Percentiles rank a stretch among this genome's conserved stretches.
Conservation (phyloP, 2,113 vertebrate species). For the Neodon shergylaensis region DNA sequence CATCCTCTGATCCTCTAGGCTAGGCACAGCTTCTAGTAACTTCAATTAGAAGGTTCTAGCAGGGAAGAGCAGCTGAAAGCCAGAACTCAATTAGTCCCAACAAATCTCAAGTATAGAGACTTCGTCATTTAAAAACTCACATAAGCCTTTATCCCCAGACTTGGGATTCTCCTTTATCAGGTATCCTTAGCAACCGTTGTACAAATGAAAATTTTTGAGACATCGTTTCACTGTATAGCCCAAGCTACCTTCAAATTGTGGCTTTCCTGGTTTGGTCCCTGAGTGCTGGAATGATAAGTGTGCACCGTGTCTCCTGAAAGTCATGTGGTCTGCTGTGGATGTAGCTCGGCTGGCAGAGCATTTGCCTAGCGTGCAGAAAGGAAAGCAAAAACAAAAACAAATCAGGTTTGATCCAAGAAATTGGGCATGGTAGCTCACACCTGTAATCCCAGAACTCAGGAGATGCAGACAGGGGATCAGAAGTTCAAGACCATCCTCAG, state of each 20-base stretch:
- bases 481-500: background rate
- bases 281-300: background rate
- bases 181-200: background rate
- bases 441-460: background rate
- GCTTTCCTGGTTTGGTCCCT: background rate
- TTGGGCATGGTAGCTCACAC: background rate
- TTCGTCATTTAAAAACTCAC: background rate
- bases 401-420: background rate
- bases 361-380: background rate
- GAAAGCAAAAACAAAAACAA: background rate
- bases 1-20: too few relatives aligned
- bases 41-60: too few relatives aligned
- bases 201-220: background rate
- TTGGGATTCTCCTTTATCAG: background rate
- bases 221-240: background rate
- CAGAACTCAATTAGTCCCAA: too few relatives aligned
- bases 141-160: background rate
- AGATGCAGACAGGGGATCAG: background rate
- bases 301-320: background rate
- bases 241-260: background rate
- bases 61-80: too few relatives aligned
- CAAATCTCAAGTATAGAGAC: background rate
- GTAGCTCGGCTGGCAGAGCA: background rate
- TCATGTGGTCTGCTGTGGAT: background rate
- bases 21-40: too few relatives aligned